Base-by-base conservation (phyloP, 2,797 vertebrate species). In the Pangasius macronema region DNA sequence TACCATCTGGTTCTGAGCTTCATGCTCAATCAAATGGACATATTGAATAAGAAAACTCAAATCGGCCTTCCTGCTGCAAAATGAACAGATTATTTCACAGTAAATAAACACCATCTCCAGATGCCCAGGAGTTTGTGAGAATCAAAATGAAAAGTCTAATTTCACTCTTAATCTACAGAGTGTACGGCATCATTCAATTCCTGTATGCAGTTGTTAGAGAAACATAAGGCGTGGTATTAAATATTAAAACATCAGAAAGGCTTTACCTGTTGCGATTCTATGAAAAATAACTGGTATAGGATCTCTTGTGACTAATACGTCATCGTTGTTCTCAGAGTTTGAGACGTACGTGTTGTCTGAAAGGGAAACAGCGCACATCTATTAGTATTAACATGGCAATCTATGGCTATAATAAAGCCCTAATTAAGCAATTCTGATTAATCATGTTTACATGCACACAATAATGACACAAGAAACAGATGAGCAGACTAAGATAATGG, bases 261-360 rank as follows among this genome's bases (percentile, higher is more conserved):
- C 4, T 67, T 95, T 96, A 98, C 97, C 97, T 96, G 97, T 96
- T 92, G 96, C 93, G 57, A 98, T 97, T 93, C 96, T 95, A 90
- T 97, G 96, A 91, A 98, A 98, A 94, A 98, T 98, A 83, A 97
- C 94, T 88, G 97, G 97, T 91, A 98, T 98, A 87, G 97, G 96
- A 88, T 98, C 97, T 92, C 96, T 96, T 85, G 97, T 97, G 91
- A 98, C 97, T 95, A 97, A 93, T 30, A 98, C 97, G 91, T 98
- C 97, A 94, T 98, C 97, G 86, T 97, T 94, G 0, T 98, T 97
- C 92, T 97, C 97, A 90, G 97, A 97, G 94, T 97, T 97, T 89
- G 97, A 98, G 88, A 98, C 97, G 0, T 97, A 98, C 0, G 97
- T 98, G 92, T 98, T 98, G 93, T 98, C 97, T 98, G 92, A 84